Conservation (phyloP, 2,888 invertebrate species). For the Salticus scenicus region DNA sequence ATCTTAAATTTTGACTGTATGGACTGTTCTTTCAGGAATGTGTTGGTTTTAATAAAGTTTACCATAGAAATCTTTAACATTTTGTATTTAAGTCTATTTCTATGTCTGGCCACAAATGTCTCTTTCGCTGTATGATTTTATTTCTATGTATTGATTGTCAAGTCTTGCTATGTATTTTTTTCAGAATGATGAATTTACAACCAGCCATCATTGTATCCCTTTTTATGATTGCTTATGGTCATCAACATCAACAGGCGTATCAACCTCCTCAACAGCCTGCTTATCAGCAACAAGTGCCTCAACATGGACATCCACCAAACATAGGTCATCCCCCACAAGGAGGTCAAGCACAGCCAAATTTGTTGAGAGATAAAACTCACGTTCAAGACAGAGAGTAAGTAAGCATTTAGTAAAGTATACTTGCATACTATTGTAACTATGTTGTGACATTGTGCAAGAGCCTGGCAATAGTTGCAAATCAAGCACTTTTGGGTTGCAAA, state of each 20-base stretch:
- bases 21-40: too few relatives aligned
- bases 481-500: too few relatives aligned
- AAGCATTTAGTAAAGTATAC: slow-evolving; percentile 1
- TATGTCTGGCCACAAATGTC: too few relatives aligned
- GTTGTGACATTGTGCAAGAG: too few relatives aligned
- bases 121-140: too few relatives aligned
- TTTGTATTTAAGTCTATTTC: too few relatives aligned
- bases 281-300: slow-evolving; percentile 59
- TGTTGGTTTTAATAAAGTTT: too few relatives aligned
- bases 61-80: too few relatives aligned
- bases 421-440: too few relatives aligned
- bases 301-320: slow-evolving; percentile 9
- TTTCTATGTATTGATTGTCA: too few relatives aligned
- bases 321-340: slow-evolving; percentile 23
- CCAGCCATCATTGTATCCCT: not conserved
- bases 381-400: slow-evolving; percentile 73
- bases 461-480: too few relatives aligned
- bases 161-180: not conserved
- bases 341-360: slow-evolving; percentile 71
- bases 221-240: not conserved
- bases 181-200: not conserved
- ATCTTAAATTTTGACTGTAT: too few relatives aligned
- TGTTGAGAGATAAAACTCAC: slow-evolving; percentile 72
- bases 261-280: slow-evolving; percentile 52
- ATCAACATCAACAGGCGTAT: slow-evolving; percentile 46